Conservation (phyloP, 2,797 vertebrate species). For the Hoplostethus atlanticus region DNA sequence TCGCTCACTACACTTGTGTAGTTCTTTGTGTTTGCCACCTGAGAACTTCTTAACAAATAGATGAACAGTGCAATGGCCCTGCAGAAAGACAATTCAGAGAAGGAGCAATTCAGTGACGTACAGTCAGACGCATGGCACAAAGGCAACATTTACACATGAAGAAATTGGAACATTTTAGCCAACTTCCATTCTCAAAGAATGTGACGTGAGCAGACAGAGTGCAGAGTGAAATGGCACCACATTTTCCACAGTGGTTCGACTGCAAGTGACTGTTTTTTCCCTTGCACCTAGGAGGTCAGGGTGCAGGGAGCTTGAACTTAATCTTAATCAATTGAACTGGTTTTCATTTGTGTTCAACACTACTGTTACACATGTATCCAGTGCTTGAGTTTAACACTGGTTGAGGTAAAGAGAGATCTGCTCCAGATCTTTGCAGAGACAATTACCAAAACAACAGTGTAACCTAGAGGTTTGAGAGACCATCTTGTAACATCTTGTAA, state of each 20-base stretch:
- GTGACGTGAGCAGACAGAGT: not conserved
- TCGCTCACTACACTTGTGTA: slow-evolving; percentile 11
- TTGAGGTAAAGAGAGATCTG: not conserved
- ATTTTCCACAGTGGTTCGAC: too few relatives aligned
- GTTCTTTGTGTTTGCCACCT: slow-evolving; percentile 31
- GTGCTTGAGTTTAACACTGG: not conserved
- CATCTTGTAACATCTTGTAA: too few relatives aligned
- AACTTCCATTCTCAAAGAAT: not conserved
- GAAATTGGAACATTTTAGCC: too few relatives aligned
- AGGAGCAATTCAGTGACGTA: too few relatives aligned
- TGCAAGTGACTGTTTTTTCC: too few relatives aligned
- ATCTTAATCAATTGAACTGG: too few relatives aligned
- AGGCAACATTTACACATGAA: slow-evolving; percentile 14
- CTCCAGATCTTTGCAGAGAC: not conserved
- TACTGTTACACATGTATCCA: too few relatives aligned
- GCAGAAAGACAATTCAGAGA: slow-evolving; percentile 16
- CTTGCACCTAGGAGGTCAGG: too few relatives aligned
- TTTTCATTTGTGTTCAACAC: too few relatives aligned
- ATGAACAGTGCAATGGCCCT: slow-evolving; percentile 37
- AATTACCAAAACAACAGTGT: not conserved
- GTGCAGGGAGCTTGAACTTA: too few relatives aligned
- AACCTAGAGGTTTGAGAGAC: too few relatives aligned
- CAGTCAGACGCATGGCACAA: slow-evolving; percentile 11
- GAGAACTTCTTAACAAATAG: slow-evolving; percentile 35
- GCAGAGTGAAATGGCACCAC: too few relatives aligned